Percentiles rank a stretch among this genome's conserved stretches.
These are phyloP conservation scores for Hipparchia sbordonii DNA, from an alignment of 2,888 invertebrate species.

Conservation along the genomic window DNA sequence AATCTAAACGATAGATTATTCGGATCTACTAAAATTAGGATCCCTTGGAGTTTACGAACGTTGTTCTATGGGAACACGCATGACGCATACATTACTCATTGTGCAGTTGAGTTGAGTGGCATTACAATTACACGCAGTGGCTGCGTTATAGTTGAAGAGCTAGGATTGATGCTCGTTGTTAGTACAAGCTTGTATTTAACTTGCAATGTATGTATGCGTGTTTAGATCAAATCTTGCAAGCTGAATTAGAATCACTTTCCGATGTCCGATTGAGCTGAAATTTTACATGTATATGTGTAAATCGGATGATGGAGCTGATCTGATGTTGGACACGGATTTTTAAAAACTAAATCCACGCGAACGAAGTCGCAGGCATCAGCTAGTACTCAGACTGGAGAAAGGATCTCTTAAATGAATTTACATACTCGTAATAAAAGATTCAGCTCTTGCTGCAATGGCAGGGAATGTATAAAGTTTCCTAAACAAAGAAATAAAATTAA, in stretches of 20 bases:
- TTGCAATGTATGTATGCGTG: no score
- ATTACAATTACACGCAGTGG: constrained; percentile 42
- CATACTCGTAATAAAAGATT: background rate
- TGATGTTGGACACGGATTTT: no score
- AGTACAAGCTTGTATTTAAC: background rate
- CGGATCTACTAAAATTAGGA: constrained; percentile 3
- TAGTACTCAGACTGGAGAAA: no score
- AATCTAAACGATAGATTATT: background rate
- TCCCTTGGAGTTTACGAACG: background rate
- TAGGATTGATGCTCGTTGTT: constrained; percentile 12
- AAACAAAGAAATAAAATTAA: constrained; percentile 15
- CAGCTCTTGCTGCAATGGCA: background rate
- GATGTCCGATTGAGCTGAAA: no score
- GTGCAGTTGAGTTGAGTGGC: constrained; percentile 43
- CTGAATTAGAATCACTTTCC: no score
- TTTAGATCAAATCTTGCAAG: no score
- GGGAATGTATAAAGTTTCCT: constrained; percentile 25
- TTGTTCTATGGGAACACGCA: constrained; percentile 43
- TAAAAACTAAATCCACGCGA: no score
- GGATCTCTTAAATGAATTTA: no score
- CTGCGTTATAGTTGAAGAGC: constrained; percentile 19
- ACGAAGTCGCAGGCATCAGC: no score
- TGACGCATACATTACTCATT: constrained; percentile 51
- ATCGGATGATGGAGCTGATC: no score
- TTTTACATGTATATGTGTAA: no score